These are phyloP conservation scores for Lophotis ruficrista DNA, from an alignment of 2,113 vertebrate genomes.

Conservation along the genomic window DNA sequence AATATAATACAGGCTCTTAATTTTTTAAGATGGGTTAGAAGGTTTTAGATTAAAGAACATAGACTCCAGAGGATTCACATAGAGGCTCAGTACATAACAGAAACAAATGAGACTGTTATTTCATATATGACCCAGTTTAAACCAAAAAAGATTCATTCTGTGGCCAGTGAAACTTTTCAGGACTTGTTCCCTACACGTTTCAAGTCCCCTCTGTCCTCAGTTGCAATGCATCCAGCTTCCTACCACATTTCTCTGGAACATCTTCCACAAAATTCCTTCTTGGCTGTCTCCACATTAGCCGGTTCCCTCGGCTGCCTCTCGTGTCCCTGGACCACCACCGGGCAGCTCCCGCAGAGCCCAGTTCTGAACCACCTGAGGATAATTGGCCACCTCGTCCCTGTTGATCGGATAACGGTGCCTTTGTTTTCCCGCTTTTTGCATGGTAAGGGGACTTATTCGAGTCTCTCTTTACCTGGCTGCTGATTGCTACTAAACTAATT, in stretches of 20 bases:
- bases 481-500: not conserved
- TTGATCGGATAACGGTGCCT: not conserved
- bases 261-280: not conserved
- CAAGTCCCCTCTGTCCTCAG: not conserved
- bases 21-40: slow-evolving; percentile 30
- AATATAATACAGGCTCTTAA: slow-evolving; percentile 21
- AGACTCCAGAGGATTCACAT: not conserved
- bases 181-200: not conserved
- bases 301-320: not conserved
- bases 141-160: not conserved
- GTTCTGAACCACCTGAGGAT: not conserved
- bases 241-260: rapidly evolving
- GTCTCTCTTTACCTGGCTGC: not conserved
- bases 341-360: not conserved
- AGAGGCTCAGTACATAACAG: not conserved
- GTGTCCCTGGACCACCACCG: not conserved
- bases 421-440: not conserved
- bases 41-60: slow-evolving; percentile 2
- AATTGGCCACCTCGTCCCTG: rapidly evolving
- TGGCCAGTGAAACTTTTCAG: not conserved
- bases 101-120: not conserved
- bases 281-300: not conserved
- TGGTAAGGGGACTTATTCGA: not conserved
- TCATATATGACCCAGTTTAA: not conserved
- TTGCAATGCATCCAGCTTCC: not conserved